Conservation (phyloP, 2,888 invertebrate species). For the Macrophya annulata region DNA sequence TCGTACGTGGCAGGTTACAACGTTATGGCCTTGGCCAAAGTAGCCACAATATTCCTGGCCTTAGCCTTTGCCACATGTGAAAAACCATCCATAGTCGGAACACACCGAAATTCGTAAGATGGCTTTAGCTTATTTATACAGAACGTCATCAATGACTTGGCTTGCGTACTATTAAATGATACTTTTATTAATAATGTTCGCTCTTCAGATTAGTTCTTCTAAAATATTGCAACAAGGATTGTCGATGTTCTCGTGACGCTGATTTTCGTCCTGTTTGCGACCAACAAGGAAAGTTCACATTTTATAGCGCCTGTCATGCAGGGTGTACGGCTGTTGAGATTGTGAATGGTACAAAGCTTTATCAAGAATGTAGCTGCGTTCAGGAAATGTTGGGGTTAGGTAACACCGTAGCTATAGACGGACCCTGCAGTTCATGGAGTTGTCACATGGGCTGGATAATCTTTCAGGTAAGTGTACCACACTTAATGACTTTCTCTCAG, state of each 20-base stretch:
- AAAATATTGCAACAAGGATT: constrained; percentile 82
- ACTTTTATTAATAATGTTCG: neutral
- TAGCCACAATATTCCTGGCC: constrained; percentile 79
- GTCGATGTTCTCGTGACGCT: constrained; percentile 80
- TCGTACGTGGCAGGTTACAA: constrained; percentile 81
- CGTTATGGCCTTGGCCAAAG: constrained; percentile 77
- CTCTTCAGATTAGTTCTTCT: constrained; percentile 71
- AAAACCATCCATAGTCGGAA: constrained; percentile 80
- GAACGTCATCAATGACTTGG: neutral
- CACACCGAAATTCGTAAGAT: constrained; percentile 77
- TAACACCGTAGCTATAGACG: constrained; percentile 79
- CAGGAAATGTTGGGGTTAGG: constrained; percentile 66
- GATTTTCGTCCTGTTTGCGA: constrained; percentile 86
- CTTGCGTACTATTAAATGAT: neutral
- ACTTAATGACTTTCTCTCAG: neutral
- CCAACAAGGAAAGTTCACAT: constrained; percentile 81
- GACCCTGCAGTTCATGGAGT: constrained; percentile 81
- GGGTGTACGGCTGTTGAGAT: constrained; percentile 82
- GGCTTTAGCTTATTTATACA: neutral
- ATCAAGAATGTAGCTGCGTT: constrained; percentile 81
- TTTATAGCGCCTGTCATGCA: constrained; percentile 88
- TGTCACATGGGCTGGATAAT: constrained; percentile 81
- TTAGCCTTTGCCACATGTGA: constrained; percentile 80
- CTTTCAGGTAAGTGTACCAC: constrained; percentile 72
- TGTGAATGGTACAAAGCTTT: constrained; percentile 80